Base-by-base conservation (phyloP, 64 coral and sea anemone genomes). In the Acropora yongei region DNA sequence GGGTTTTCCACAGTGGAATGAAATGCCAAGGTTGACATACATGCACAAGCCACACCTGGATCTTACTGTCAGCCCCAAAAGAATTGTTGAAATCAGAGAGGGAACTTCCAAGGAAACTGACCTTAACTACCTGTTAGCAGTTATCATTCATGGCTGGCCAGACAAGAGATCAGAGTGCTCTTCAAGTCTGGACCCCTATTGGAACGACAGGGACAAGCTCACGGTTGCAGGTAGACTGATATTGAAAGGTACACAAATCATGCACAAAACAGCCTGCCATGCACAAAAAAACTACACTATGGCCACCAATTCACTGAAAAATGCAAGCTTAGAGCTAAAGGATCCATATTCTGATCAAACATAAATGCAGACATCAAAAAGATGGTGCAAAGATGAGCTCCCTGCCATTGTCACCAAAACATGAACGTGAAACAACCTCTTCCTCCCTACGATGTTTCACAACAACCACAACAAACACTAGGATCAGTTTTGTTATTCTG, bases 261-360 rank as follows among this genome's bases (percentile, higher is more conserved):
- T 88, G 20, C 7, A 0, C 30, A 46, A 46, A 76, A 8, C 61
- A 76, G 16, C 9, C 16, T 20, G 16, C 12, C 18, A 47, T 44
- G 1, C 6, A 76, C 6, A 11, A 72, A 49, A n/a, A 75, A 44
- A 30, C 71, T 88, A 16, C 16, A 74, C 7, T 76, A 88, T 43
- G 66, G 48, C 11, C 72, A 74, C 67, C 41, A 68, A 41, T 30
- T 30, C 41, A 12, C 89, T 57, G 89, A 76, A 75, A 91, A 91
- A 13, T 91, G 89, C 39, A 91, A 94, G 66, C 87, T 76, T 13
- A 43, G 87, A 75, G 93, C 79, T 11, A 94, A 90, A 14, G 87
- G 87, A 40, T 94, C 87, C 1, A 87, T 94, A 2, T 94, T 94
- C 78, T 94, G 87, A 79, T 71, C 68, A 63, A 94, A 89, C 68